Evolutionary conservation across 2,113 vertebrate genomes (phyloP).

Genomic region (Donacobius atricapilla): DNA sequence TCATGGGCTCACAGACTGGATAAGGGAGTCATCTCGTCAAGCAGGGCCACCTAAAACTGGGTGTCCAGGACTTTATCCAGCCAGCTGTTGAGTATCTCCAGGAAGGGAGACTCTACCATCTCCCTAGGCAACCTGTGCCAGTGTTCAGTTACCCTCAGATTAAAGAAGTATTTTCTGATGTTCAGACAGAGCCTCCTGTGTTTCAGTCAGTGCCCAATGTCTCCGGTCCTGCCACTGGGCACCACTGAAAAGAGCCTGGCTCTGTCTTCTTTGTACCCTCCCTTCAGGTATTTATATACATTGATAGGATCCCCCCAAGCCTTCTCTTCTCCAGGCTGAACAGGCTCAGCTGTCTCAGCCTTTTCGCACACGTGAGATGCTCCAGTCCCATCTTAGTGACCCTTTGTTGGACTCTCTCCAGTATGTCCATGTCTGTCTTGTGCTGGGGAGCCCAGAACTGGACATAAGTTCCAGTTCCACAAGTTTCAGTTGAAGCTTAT

Average conservation of each 20-base stretch:
- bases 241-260: slow-evolving; percentile 1
- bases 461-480: neutral
- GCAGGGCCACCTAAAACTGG: neutral
- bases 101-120: neutral
- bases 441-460: neutral
- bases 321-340: neutral
- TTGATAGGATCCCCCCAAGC: neutral
- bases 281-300: neutral
- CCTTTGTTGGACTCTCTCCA: neutral
- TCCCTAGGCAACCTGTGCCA: neutral
- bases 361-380: neutral
- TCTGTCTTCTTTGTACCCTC: neutral
- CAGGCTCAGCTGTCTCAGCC: neutral
- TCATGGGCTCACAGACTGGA: neutral
- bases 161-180: neutral
- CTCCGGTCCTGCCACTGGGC: neutral
- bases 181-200: neutral
- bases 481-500: slow-evolving; percentile 29
- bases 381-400: neutral
- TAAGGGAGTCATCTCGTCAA: neutral
- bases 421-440: neutral
- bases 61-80: neutral
- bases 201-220: neutral
- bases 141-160: neutral
- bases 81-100: neutral